Evolutionary conservation across 92 coral and sea anemone species (phyloP), one percentile per base, ranked within the genome.

Genomic region (Scolanthus callimorphus): DNA sequence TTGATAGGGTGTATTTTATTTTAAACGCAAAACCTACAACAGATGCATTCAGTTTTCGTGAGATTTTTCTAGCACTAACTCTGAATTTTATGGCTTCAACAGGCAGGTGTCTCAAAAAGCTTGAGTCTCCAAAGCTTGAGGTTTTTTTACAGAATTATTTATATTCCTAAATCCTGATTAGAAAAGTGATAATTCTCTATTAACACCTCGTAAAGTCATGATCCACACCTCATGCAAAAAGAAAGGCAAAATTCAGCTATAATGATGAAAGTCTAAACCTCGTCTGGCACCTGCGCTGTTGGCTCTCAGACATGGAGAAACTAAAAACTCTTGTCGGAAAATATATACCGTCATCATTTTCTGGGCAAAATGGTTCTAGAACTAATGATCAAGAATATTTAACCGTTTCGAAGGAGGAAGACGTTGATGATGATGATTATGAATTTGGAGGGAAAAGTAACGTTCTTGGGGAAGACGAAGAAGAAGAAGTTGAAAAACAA

Each of bases 371-470:
- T 9, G 23, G 17, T 19, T 10, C 52, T 10, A 9, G 11, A 46
- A n/a, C n/a, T n/a, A n/a, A n/a, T n/a, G 52, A 46, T 21, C 52
- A 51, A 2, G 83, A 76, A 23, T 82, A 82, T 20, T 49, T 64
- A 27, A 71, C 75, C 49, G 89, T 82, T 31, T 63, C 68, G 49
- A 61, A 62, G 20, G 78, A 82, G 27, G 82, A 63, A 8, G 71
- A 70, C 11, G 51, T 59, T 11, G 65, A 50, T 3, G 82, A 76
- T 1, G 77, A 75, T 6, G 77, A 63, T 9, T 63, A 71, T n/a
- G 79, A 78, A 27, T 70, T 70, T 39, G 85, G 76, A 20, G 71
- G 64, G 1, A 55, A 57, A 29, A 41, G 23, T 12, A 37, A 29
- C n/a, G 76, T 21, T 37, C 20, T 53, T 6, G 82, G 66, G 8